Evolutionary conservation across 2,888 invertebrate species (phyloP), one percentile per base, ranked within the genome.

Genomic region (Steinernema hermaphroditum): DNA sequence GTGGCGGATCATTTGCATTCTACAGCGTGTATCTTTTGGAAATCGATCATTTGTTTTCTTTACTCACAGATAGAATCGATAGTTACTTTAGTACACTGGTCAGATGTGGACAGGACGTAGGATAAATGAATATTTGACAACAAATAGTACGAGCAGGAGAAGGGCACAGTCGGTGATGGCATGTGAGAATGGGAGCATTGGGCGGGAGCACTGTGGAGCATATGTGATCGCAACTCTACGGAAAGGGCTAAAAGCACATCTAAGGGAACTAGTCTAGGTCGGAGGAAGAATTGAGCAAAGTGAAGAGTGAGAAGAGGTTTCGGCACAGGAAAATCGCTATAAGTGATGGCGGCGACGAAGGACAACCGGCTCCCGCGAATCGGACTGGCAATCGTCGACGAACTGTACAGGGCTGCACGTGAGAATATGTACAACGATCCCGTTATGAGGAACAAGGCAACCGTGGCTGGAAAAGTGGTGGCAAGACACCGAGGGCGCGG

Each of bases 91-190:
- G 62, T 27, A 32, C 32, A 62, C 62, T 62, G 62, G 62, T 54
- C 54, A 27, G 14, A 54, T 27, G 54, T 54, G 54, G 32, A 19
- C 22, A 50, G 22, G 24, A 6, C 9, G 62, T 29, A 62, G 62
- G 62, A n/a, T 62, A 62, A 62, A 62, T 62, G 27, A 62, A 16
- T 46, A 6, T 62, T 29, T 27, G 46, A 62, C 62, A 62, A 62
- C 62, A 62, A 62, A 62, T 62, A 62, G 62, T 32, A 62, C 62
- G 62, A 54, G 54, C 54, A 54, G 62, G 32, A 50, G 24, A 62
- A 62, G 62, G 62, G 62, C 62, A 62, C 62, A 32, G 62, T 62
- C n/a, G 62, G 62, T 62, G 62, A 62, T 62, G 62, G 62, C 62
- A 62, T 62, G 6, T 34, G 62, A 16, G 62, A 29, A 14, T 16